Evolutionary conservation across 23 tunicate genomes (phyloP).

Genomic region (Ciona savignyi): DNA sequence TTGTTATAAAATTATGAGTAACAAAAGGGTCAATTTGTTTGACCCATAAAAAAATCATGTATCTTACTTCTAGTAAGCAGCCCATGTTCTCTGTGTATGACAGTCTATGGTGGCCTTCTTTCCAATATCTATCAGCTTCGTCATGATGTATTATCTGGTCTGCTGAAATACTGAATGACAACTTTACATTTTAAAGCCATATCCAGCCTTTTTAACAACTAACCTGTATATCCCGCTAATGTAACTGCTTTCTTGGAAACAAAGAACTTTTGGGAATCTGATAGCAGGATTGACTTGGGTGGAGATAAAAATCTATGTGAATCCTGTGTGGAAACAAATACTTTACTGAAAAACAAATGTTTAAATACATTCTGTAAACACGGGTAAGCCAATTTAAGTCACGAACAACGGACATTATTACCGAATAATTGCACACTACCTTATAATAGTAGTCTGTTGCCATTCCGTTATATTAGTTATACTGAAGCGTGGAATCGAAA

Average conservation of each 20-base stretch:
- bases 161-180: not conserved
- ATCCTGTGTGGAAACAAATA: not conserved
- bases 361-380: too few species aligned
- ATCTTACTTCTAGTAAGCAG: slow-evolving; percentile 29
- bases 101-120: slow-evolving; percentile 55
- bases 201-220: not conserved
- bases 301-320: not conserved
- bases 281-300: not conserved
- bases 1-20: not conserved
- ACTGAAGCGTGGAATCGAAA: too few species aligned
- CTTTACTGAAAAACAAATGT: too few species aligned
- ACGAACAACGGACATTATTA: too few species aligned
- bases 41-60: too few species aligned
- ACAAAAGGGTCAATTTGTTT: too few species aligned
- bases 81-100: slow-evolving; percentile 51
- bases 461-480: too few species aligned
- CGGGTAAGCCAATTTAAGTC: too few species aligned
- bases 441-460: too few species aligned
- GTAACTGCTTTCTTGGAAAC: slow-evolving; percentile 2
- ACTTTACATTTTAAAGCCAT: not conserved
- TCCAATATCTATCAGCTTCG: slow-evolving; percentile 63
- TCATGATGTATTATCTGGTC: slow-evolving; percentile 8
- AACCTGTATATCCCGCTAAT: not conserved
- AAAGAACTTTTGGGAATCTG: not conserved
- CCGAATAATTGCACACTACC: too few species aligned